phyloP scores from a whole-genome alignment of 30 jellyfish, hydroid and myxozoan species.

The Clytia hemisphaerica region DNA sequence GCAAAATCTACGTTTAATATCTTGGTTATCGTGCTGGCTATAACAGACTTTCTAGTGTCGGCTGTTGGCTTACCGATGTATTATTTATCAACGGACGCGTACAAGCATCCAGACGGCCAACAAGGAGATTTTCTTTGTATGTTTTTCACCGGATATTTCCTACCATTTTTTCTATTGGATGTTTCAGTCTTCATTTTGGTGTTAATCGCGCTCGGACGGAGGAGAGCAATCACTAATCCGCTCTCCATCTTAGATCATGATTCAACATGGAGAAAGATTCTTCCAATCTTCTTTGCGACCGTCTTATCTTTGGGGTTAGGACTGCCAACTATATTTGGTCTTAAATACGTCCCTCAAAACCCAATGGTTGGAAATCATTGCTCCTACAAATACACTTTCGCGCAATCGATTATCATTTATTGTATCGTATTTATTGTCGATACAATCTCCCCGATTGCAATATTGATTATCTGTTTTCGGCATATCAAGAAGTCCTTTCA shows the following conservation, averaged over 20 bases:
- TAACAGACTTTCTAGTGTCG: conserved; percentile 35
- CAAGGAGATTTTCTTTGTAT: conserved; percentile 46
- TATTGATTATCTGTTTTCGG: neutral
- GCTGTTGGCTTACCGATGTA: conserved; percentile 48
- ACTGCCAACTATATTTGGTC: conserved; percentile 53
- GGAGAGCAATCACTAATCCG: conserved; percentile 45
- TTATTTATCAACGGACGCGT: conserved; percentile 36
- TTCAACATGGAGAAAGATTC: neutral
- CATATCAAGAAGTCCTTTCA: neutral
- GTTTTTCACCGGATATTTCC: conserved; percentile 35
- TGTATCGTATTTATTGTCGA: conserved; percentile 27
- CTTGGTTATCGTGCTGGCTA: conserved; percentile 41
- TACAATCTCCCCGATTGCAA: conserved; percentile 35
- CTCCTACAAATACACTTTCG: neutral
- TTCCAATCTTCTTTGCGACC: neutral
- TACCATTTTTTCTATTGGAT: conserved; percentile 53
- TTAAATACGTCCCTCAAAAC: neutral
- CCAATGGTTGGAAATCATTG: conserved; percentile 50
- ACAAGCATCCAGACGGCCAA: conserved; percentile 46
- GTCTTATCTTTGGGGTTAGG: conserved; percentile 26
- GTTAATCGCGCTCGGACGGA: conserved; percentile 48
- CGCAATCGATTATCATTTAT: conserved; percentile 3
- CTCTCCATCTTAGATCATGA: conserved; percentile 2
- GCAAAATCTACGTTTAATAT: conserved; percentile 50
- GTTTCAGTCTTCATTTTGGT: conserved; percentile 51